A percentile compares a stretch with the other conserved stretches of the same genome.
Evolutionary conservation across 1,140 invertebrate species (phyloP).

Genomic region (Macrostomum lignano): DNA sequence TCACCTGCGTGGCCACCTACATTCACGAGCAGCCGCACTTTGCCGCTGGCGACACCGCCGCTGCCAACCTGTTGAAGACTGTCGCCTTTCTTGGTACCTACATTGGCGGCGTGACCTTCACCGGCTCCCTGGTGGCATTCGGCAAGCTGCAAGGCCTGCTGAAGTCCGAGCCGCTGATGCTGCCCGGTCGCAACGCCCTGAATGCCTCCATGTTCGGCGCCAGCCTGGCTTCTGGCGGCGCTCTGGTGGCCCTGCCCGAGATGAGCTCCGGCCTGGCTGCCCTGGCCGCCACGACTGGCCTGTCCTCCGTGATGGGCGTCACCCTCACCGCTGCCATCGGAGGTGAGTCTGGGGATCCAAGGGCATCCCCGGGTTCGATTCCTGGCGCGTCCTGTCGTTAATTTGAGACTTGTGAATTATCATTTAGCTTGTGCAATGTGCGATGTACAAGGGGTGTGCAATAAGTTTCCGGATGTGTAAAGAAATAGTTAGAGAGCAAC

Average conservation of each 20-base stretch:
- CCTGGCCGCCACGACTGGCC: constrained; percentile 41
- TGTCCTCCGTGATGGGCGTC: constrained; percentile 48
- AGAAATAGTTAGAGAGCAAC: too few relatives aligned
- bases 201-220: constrained; percentile 39
- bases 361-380: too few relatives aligned
- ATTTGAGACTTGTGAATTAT: too few relatives aligned
- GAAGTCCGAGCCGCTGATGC: constrained; percentile 43
- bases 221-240: constrained; percentile 41
- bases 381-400: too few relatives aligned
- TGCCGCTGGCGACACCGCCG: constrained; percentile 50
- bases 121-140: constrained; percentile 58
- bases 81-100: constrained; percentile 58
- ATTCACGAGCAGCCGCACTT: too few relatives aligned
- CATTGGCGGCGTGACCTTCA: constrained; percentile 63
- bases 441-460: too few relatives aligned
- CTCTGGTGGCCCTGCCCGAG: constrained; percentile 37
- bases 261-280: constrained; percentile 36
- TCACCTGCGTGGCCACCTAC: constrained; percentile 54
- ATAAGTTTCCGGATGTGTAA: too few relatives aligned
- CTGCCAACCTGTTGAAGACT: constrained; percentile 50
- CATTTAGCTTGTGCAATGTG: too few relatives aligned
- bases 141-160: constrained; percentile 56
- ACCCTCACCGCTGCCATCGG: constrained; percentile 62
- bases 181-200: constrained; percentile 50
- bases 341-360: too few relatives aligned